Percentiles rank a stretch among this genome's conserved stretches.
Conservation (phyloP, 2,797 vertebrate genomes). For the Enoplosus armatus region DNA sequence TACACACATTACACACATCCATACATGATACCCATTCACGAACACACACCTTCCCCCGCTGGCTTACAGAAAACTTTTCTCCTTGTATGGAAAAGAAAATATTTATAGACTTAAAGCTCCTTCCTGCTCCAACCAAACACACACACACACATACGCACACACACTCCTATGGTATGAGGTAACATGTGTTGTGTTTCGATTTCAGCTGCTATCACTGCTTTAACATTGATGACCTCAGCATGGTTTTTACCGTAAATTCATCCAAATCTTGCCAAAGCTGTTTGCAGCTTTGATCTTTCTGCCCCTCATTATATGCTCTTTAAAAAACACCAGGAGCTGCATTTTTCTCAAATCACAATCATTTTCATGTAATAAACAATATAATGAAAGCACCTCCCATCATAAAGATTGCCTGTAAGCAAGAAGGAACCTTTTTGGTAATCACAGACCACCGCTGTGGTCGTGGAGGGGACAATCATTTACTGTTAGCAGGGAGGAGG, state of each 20-base stretch:
- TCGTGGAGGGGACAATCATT: slow-evolving; percentile 59
- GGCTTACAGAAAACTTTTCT: slow-evolving; percentile 52
- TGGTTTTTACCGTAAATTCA: slow-evolving; percentile 26
- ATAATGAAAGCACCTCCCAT: slow-evolving; percentile 23
- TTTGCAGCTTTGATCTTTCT: slow-evolving; percentile 1
- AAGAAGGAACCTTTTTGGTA: slow-evolving; percentile 41
- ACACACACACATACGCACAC: slow-evolving; percentile 31
- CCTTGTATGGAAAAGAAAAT: slow-evolving; percentile 73
- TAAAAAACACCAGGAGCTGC: slow-evolving; percentile 26
- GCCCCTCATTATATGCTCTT: slow-evolving; percentile 8
- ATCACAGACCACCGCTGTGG: slow-evolving; percentile 61
- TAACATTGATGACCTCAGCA: slow-evolving; percentile 28
- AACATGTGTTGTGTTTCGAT: slow-evolving; percentile 5
- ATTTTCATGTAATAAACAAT: slow-evolving; percentile 35
- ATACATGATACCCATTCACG: slow-evolving; percentile 47
- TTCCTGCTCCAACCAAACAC: slow-evolving; percentile 26
- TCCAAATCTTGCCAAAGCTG: background rate
- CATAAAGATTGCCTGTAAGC: slow-evolving; percentile 22
- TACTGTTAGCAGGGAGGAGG: slow-evolving; percentile 55
- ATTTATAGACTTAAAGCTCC: slow-evolving; percentile 61
- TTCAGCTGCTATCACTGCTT: slow-evolving; percentile 24
- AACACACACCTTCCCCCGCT: slow-evolving; percentile 40
- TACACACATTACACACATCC: slow-evolving; percentile 24
- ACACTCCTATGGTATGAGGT: slow-evolving; percentile 37
- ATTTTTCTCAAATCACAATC: slow-evolving; percentile 48